Evolutionary conservation across 2,888 invertebrate species (phyloP).

Genomic region (Listrodromus nycthemerus): DNA sequence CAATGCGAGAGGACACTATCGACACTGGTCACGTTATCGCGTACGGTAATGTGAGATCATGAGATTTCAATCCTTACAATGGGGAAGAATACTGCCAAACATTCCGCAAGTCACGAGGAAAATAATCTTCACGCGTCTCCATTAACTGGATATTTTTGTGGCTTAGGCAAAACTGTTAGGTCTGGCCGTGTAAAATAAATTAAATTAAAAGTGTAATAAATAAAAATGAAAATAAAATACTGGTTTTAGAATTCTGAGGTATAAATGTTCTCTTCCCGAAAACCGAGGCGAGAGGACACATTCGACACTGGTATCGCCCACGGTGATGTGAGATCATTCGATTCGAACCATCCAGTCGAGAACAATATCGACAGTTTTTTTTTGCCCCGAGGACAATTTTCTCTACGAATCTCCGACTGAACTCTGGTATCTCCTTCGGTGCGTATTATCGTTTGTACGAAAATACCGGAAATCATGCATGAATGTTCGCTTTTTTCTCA

Average conservation of each 20-base stretch:
- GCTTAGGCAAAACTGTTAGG: background rate
- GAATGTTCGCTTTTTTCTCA: no score
- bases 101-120: background rate
- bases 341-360: background rate
- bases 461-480: background rate
- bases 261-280: slow-evolving; percentile 20
- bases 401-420: background rate
- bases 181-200: no score
- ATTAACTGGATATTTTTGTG: background rate
- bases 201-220: no score
- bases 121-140: slow-evolving; percentile 20
- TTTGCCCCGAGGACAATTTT: slow-evolving; percentile 20
- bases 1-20: slow-evolving; percentile 17
- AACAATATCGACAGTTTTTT: slow-evolving; percentile 21
- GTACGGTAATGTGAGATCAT: slow-evolving; percentile 2
- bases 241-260: slow-evolving; percentile 48
- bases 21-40: slow-evolving; percentile 37
- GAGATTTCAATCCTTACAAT: slow-evolving; percentile 28
- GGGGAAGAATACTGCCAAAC: slow-evolving; percentile 29
- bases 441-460: background rate
- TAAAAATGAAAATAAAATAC: slow-evolving; percentile 69
- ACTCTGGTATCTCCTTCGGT: background rate
- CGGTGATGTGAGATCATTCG: slow-evolving; percentile 1
- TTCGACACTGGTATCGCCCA: slow-evolving; percentile 27
- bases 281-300: slow-evolving; percentile 6